A percentile compares a stretch with the other conserved stretches of the same genome.
These are phyloP conservation scores for Poeciliopsis prolifica DNA, from an alignment of 2,113 vertebrate species.

Conservation along the genomic window DNA sequence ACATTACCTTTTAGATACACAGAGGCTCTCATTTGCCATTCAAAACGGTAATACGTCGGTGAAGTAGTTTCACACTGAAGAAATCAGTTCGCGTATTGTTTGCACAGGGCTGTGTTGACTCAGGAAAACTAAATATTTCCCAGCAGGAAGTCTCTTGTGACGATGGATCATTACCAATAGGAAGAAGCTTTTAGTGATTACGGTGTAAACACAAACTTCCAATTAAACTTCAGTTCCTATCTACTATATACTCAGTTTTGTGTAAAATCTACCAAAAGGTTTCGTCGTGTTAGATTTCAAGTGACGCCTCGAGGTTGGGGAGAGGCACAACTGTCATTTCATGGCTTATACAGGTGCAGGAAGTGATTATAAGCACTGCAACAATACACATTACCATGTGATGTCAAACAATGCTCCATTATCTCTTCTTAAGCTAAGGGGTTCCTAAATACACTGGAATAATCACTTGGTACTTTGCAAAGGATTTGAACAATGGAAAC, in stretches of 20 bases:
- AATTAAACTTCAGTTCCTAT: too few species aligned
- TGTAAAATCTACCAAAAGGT: background rate
- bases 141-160: background rate
- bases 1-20: background rate
- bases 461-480: background rate
- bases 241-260: background rate
- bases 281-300: background rate
- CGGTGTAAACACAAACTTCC: background rate
- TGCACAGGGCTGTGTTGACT: background rate
- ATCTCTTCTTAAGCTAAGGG: background rate
- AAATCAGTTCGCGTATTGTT: background rate
- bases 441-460: constrained; percentile 1
- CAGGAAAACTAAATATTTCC: background rate
- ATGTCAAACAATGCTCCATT: constrained; percentile 8
- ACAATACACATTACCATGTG: constrained; percentile 5
- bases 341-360: background rate
- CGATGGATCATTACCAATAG: background rate
- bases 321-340: background rate
- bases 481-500: background rate
- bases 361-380: background rate
- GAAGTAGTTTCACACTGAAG: too few species aligned
- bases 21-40: background rate
- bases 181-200: background rate
- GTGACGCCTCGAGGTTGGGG: background rate
- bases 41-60: too few species aligned